phyloP scores from a whole-genome alignment of 1,140 invertebrate genomes.

The Drosophila chauvacae region DNA sequence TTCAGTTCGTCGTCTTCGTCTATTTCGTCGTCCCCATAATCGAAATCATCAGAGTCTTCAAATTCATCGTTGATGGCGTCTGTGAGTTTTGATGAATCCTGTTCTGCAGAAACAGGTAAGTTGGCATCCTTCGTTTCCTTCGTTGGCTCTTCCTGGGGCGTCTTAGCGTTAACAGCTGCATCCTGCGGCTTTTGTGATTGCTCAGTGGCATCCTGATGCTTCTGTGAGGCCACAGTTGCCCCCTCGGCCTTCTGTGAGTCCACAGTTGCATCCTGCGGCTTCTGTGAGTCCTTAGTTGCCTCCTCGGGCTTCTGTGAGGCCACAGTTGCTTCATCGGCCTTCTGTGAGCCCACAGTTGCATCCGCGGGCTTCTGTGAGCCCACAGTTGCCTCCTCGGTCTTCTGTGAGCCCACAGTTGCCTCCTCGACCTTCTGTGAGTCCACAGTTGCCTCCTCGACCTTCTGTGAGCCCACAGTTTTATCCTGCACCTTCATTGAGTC shows the following conservation, averaged over 20 bases:
- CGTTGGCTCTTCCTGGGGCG: neutral
- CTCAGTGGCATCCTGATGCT: too few relatives aligned
- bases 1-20: constrained; percentile 38
- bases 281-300: neutral
- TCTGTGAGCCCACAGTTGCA: neutral
- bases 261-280: neutral
- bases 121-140: neutral
- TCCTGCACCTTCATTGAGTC: neutral
- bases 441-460: neutral
- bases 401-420: neutral
- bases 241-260: too few relatives aligned
- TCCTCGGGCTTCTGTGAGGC: too few relatives aligned
- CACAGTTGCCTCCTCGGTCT: neutral
- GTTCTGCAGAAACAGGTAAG: neutral
- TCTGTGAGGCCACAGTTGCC: too few relatives aligned
- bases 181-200: neutral
- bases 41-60: constrained; percentile 49
- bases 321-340: too few relatives aligned
- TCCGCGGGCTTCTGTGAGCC: too few relatives aligned
- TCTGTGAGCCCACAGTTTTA: too few relatives aligned
- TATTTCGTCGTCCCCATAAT: constrained; percentile 41
- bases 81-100: constrained; percentile 2
- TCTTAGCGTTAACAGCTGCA: neutral
- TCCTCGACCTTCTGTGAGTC: neutral
- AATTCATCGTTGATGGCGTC: constrained; percentile 31